Base-by-base conservation (phyloP, 2,888 invertebrate genomes). In the Lomographa bimaculata region DNA sequence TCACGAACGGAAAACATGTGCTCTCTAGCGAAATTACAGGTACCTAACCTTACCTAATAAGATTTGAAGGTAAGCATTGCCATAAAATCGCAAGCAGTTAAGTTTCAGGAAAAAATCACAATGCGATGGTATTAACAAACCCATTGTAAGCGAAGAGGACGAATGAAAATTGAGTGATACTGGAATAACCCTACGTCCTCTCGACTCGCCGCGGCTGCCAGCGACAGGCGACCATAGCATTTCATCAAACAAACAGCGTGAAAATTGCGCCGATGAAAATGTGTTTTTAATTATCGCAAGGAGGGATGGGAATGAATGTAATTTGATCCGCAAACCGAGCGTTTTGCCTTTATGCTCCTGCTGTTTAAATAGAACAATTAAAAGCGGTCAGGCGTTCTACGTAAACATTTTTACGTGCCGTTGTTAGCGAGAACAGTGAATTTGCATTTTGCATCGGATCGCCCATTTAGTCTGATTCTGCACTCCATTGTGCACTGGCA, bases 361-460 rank as follows among this genome's bases (percentile, higher is more conserved):
- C 56, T 54, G 56, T 65, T 68, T 67, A 74, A 75, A 78, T 66
- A 70, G 70, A 77, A 77, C 72, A 76, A 72, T 78, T 71, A 78
- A 80, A 75, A 66, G 62, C 68, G 74, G 72, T 68, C 67, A 71
- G 68, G 64, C 67, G 68, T 64, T 64, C 57, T 64, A 60, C 54
- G 69, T 72, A 78, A 81, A 81, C 72, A 81, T 74, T 79, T 76
- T 79, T 72, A 65, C 57, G 64, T 64, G 58, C 53, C 57, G 59
- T 61, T 63, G 63, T 62, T 64, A 63, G 52, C 54, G 47, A 45
- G 51, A 49, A 45, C 54, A 45, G 51, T 52, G 55, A 63, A 74
- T 73, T 77, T 78, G 67, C 72, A 78, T 76, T 71, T 60, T 58
- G 52, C 61, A 60, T 57, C 50, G 58, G 59, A 44, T 52, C 57